Conservation (phyloP, 1,140 invertebrate species). For the Hestina assimilis region DNA sequence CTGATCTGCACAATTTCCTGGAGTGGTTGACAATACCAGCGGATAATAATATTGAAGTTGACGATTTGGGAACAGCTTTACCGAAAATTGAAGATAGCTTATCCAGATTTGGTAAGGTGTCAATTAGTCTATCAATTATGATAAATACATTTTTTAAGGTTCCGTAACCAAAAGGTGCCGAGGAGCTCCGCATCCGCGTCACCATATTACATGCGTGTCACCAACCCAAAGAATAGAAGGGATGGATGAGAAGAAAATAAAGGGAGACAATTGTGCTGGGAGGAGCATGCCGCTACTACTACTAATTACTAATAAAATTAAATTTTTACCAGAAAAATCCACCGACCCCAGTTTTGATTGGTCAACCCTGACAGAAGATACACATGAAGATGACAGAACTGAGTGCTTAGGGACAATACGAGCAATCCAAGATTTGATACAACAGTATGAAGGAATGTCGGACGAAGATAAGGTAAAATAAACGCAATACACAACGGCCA, state of each 20-base stretch:
- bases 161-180: no score
- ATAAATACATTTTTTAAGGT: no score
- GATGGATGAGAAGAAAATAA: not conserved
- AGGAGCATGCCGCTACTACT: no score
- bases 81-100: not conserved
- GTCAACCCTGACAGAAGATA: slow-evolving; percentile 21
- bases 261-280: no score
- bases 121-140: not conserved
- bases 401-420: slow-evolving; percentile 47
- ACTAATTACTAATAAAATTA: no score
- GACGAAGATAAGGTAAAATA: slow-evolving; percentile 56
- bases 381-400: slow-evolving; percentile 32
- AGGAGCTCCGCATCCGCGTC: no score
- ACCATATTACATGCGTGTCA: no score
- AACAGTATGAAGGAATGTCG: slow-evolving; percentile 47
- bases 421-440: slow-evolving; percentile 49
- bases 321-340: slow-evolving; percentile 24
- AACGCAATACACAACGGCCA: no score
- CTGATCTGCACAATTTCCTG: slow-evolving; percentile 50
- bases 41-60: slow-evolving; percentile 7
- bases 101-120: slow-evolving; percentile 19
- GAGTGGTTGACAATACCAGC: slow-evolving; percentile 45
- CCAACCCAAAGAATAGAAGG: no score
- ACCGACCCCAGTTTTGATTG: slow-evolving; percentile 6
- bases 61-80: slow-evolving; percentile 12